Base-by-base conservation (phyloP, 2,797 vertebrate species). In the Labeo calbasu region DNA sequence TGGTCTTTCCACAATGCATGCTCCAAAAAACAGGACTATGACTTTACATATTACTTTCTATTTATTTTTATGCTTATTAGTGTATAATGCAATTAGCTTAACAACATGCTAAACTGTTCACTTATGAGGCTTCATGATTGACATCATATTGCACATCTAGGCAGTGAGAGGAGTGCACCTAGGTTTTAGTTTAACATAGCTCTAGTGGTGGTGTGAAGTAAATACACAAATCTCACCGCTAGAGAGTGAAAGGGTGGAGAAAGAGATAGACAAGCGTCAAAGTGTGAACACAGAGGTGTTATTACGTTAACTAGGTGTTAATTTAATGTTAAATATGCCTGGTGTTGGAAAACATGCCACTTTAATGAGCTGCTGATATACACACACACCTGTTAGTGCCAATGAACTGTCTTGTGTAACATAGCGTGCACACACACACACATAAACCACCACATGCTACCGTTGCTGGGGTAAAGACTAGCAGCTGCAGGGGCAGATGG, bases 221-320 rank as follows among this genome's bases (percentile, higher is more conserved):
- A 83, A 83, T 17, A 61, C 12, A 69, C 28, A 77, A 77, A 77
- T 77, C 57, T 75, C 25, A 55, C 4, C 48, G 51, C 63, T 59
- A 28, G 0, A 68, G 2, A 59, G 51, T 53, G 40, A 83, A 23
- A 69, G n/a, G n/a, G 19, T 59, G 65, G 28, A 53, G 59, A 61
- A 6, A 57, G 40, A 75, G 61, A 79, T 21, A 71, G 12, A 53
- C 59, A 69, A 23, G 80, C 19, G 25, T 36, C 43, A 32, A 73
- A 80, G 77, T 55, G 77, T 69, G 73, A 79, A 69, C 11, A 53
- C 63, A 59, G 63, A 81, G 46, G 86, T 86, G 86, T 81, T 77
- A 85, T 71, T 79, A 83, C 40, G 85, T 88, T 95, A 94, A 95
- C 92, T 93, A 90, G 91, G 94, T 95, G 94, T 90, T 95, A 95